Evolutionary conservation across 2,113 vertebrate genomes (phyloP), one percentile per base, ranked within the genome.

Genomic region (Microcebus ravelobensis): DNA sequence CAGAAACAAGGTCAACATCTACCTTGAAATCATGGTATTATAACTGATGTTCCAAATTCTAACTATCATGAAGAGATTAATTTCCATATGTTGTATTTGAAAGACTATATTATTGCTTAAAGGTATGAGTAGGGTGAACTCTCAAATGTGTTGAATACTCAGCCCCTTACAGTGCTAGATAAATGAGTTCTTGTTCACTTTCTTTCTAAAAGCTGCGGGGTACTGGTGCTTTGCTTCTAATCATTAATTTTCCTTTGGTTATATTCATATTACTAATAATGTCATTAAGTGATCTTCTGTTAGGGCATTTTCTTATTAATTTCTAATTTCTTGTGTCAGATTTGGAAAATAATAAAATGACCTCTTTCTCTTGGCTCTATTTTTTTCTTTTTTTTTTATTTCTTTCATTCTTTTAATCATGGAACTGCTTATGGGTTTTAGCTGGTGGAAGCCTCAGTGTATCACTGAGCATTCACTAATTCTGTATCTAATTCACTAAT

Each of bases 231-330:
- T 91, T 92, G 52, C 27, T 90, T 97, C 81, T 86, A 77, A 95
- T 93, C 71, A 83, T 94, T 92, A 82, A 70, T 97, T 95, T 96
- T 86, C 48, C 42, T 91, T 90, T 93, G 52, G 55, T 94, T 96
- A 52, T 45, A 59, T 67, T 91, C 86, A 90, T n/a, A 93, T 90
- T 91, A 27, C 68, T 88, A 94, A 88, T 96, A 83, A 87, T 90
- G 48, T 79, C 92, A 65, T 96, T 55, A 88, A 86, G 82, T 7
- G 8, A 65, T 87, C 31, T 87, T 87, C 59, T 68, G 5, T 79
- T 91, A 70, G 77, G 89, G n/a, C 59, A 65, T 96, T 97, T 96
- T 96, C 42, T 73, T 96, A 45, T 90, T 94, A 59, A 80, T 96
- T 96, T 96, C 36, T 93, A 84, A 91, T 91, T 94, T 88, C 15